Evolutionary conservation across 1,140 invertebrate species (phyloP), one percentile per base, ranked within the genome.

Genomic region (Sycobia sp.): DNA sequence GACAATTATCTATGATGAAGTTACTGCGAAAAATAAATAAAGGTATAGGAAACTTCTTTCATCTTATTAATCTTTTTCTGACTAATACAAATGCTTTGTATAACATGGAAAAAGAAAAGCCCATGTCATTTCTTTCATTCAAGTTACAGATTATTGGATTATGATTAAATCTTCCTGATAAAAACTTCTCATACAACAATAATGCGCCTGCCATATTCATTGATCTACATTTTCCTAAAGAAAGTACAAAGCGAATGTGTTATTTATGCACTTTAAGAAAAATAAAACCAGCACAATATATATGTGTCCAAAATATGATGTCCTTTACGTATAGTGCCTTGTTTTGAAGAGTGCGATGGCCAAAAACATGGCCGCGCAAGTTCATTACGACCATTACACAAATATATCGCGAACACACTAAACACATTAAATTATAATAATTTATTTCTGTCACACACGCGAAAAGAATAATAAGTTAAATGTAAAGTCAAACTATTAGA

Each of bases 181-280:
- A 39, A 39, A 39, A n/a, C 38, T n/a, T 39, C 38, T 10, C 38
- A 39, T 39, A 39, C 38, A 39, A 39, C 38, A 39, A 39, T 39
- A 14, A 39, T n/a, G n/a, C 38, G n/a, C 38, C 38, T 39, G n/a
- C 38, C n/a, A 39, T 9, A 4, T 39, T 39, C 8, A 39, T 39
- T 39, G 38, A 14, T 39, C 38, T 8, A 39, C 38, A 39, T 39
- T 39, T 39, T 39, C 38, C n/a, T 14, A 14, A 14, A 39, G 32
- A 39, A 39, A 39, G 38, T 39, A 39, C 38, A 39, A 39, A 39
- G 38, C 38, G 38, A 39, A 39, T 7, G 38, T 39, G n/a, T 39
- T 14, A 39, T 8, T 39, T 39, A 39, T 39, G 38, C 38, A 39
- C 38, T 39, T 39, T 39, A 13, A 4, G 8, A 39, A 39, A 39